Conservation (phyloP, 2,113 vertebrate genomes). For the Salminus brasiliensis region DNA sequence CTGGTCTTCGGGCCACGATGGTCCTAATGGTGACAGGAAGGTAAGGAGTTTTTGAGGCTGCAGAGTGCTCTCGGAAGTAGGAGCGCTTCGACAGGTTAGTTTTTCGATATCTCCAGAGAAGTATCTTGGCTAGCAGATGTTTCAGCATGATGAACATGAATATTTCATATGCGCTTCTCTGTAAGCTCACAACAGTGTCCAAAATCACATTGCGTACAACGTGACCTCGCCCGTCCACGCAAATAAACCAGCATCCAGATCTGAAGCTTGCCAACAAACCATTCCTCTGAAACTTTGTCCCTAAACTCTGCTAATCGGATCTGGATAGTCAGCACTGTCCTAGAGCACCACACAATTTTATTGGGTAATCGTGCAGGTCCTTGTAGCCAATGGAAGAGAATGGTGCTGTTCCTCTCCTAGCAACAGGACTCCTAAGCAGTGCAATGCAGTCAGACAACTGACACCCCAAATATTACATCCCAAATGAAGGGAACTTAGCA, state of each 20-base stretch:
- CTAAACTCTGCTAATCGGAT: constrained; percentile 18
- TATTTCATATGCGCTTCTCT: too few relatives aligned
- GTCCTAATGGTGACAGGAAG: not conserved
- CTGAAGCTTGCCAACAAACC: not conserved
- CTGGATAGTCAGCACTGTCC: constrained; percentile 27
- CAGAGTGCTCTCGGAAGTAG: too few relatives aligned
- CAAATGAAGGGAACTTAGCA: constrained; percentile 79
- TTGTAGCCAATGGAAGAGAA: constrained; percentile 77
- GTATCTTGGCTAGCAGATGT: not conserved
- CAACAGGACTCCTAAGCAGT: constrained; percentile 84
- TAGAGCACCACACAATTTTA: constrained; percentile 52
- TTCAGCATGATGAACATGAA: not conserved
- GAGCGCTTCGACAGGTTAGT: too few relatives aligned
- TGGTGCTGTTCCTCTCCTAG: constrained; percentile 87
- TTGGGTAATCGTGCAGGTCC: constrained; percentile 77
- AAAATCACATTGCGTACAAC: not conserved
- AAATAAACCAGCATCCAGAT: not conserved
- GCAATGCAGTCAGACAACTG: constrained; percentile 78
- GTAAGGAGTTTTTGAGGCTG: too few relatives aligned
- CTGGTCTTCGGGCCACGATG: not conserved
- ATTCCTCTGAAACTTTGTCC: not conserved
- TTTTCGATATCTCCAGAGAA: not conserved
- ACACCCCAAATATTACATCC: constrained; percentile 90
- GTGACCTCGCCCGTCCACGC: not conserved
- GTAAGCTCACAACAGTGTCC: not conserved